phyloP scores from a whole-genome alignment of 2,113 vertebrate species.

The Brachyistius frenatus region DNA sequence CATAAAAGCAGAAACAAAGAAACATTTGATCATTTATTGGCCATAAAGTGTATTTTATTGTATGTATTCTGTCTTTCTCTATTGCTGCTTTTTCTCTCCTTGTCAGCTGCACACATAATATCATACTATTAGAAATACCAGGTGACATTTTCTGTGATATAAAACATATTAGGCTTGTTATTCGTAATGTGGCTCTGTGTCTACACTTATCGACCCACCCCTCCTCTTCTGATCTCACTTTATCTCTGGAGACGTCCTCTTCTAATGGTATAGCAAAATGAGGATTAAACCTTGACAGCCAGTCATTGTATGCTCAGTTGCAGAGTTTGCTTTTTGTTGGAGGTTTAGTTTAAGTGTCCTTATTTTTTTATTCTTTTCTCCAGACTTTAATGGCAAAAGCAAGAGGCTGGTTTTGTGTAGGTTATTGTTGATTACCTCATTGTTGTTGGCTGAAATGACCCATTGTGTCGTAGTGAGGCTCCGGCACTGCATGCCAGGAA shows the following conservation, averaged over 20 bases:
- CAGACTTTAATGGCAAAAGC: constrained; percentile 33
- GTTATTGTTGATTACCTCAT: constrained; percentile 61
- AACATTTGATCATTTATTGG: constrained; percentile 6
- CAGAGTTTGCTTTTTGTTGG: constrained; percentile 20
- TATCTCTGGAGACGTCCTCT: neutral
- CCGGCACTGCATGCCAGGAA: constrained; percentile 41
- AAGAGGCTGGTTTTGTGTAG: constrained; percentile 41
- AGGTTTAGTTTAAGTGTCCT: constrained; percentile 10
- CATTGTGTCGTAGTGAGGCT: constrained; percentile 55
- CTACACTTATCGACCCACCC: neutral
- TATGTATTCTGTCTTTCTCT: neutral
- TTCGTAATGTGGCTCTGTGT: constrained; percentile 21
- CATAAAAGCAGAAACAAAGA: neutral
- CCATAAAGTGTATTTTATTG: neutral
- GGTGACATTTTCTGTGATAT: constrained; percentile 17
- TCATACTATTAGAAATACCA: constrained; percentile 1
- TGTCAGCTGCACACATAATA: constrained; percentile 8
- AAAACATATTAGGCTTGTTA: constrained; percentile 14
- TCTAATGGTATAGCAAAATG: constrained; percentile 13
- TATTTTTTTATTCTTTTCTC: constrained; percentile 18
- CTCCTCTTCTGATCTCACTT: constrained; percentile 6
- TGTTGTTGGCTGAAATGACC: constrained; percentile 65
- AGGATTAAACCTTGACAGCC: constrained; percentile 11
- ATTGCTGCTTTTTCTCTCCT: neutral
- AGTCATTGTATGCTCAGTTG: constrained; percentile 1